A percentile compares a stretch with the other conserved stretches of the same genome.
These are phyloP conservation scores for Halcyon chelicuti DNA, from an alignment of 2,797 vertebrate species.

Conservation along the genomic window DNA sequence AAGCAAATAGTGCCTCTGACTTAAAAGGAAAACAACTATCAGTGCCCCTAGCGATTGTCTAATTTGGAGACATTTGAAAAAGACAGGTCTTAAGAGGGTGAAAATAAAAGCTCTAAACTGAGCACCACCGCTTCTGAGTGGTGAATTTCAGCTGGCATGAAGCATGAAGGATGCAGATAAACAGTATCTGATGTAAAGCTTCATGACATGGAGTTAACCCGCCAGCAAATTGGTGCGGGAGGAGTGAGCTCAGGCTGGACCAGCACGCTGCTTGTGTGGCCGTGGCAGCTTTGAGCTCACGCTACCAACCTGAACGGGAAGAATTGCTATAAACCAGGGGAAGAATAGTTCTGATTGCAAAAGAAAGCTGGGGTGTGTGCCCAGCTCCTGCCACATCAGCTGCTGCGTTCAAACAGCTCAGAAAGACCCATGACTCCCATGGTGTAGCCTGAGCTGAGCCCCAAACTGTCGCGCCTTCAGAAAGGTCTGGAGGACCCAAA, in stretches of 20 bases:
- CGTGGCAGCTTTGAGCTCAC: not conserved
- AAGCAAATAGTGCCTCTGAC: conserved; percentile 64
- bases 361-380: not conserved
- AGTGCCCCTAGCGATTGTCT: conserved; percentile 47
- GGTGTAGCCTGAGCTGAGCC: not conserved
- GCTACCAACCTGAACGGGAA: not conserved
- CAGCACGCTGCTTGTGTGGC: not conserved
- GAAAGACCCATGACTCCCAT: fast-evolving
- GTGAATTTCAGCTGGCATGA: not conserved
- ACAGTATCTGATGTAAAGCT: not conserved
- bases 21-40: conserved; percentile 64
- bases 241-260: not conserved
- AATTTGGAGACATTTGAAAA: conserved; percentile 62
- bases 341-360: not conserved
- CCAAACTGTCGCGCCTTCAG: fast-evolving
- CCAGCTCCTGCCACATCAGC: not conserved
- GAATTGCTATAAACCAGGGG: not conserved
- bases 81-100: conserved; percentile 38
- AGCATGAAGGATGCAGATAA: not conserved
- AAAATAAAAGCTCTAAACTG: not conserved
- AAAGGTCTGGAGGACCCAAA: not conserved
- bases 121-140: not conserved
- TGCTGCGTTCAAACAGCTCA: not conserved
- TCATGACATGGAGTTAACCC: not conserved
- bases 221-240: not conserved